phyloP scores from a whole-genome alignment of 2,797 vertebrate species.

The Pangasius djambal region DNA sequence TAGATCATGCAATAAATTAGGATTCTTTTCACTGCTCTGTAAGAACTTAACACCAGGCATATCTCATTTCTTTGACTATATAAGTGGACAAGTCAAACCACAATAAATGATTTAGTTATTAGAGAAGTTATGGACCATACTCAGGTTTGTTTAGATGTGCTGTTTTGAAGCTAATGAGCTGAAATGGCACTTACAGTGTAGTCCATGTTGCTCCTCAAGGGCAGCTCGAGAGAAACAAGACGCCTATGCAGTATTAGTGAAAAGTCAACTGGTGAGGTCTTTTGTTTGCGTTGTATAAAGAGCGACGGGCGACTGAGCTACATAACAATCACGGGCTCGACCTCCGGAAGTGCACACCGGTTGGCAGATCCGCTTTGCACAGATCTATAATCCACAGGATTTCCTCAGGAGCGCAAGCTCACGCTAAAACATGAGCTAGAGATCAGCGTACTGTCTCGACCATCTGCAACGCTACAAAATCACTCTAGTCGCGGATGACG shows the following conservation, averaged over 20 bases:
- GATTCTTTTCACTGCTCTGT: background rate
- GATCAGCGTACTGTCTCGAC: constrained; percentile 32
- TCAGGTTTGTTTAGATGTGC: background rate
- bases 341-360: constrained; percentile 69
- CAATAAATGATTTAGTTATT: background rate
- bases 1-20: background rate
- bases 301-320: constrained; percentile 66
- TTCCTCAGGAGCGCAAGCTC: too few relatives aligned
- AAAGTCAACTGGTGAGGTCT: constrained; percentile 24
- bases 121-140: background rate
- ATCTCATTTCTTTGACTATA: background rate
- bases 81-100: background rate
- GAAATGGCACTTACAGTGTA: constrained; percentile 71
- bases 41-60: background rate
- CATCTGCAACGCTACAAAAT: background rate
- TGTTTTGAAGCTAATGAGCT: constrained; percentile 22
- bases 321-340: constrained; percentile 65
- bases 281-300: constrained; percentile 51
- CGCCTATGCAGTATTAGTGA: constrained; percentile 28
- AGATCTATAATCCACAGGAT: constrained; percentile 52
- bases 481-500: constrained; percentile 13
- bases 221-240: constrained; percentile 41
- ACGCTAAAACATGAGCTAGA: background rate
- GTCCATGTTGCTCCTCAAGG: constrained; percentile 70
- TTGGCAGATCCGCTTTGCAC: background rate